Evolutionary conservation across 2,797 vertebrate species (phyloP).

Genomic region (Trachurus trachurus): DNA sequence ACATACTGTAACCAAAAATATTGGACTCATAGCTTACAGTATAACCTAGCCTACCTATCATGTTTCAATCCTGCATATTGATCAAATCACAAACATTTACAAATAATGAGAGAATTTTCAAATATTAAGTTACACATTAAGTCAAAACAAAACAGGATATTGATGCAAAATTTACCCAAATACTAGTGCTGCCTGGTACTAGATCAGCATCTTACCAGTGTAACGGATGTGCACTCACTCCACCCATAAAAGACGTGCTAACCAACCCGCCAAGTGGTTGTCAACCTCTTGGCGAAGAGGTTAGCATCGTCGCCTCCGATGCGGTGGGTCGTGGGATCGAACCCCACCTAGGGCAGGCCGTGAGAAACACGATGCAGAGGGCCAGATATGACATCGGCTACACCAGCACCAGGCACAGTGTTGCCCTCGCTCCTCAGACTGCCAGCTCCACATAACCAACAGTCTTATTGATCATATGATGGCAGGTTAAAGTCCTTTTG

Average conservation of each 20-base stretch:
- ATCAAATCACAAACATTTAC: too few species aligned
- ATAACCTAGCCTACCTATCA: not conserved
- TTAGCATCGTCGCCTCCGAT: too few species aligned
- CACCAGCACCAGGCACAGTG: conserved; percentile 1
- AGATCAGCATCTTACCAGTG: conserved; percentile 1
- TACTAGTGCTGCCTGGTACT: not conserved
- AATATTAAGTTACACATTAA: not conserved
- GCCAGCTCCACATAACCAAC: conserved; percentile 37
- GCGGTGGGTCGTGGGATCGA: too few species aligned
- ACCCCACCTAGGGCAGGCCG: too few species aligned
- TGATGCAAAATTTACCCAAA: not conserved
- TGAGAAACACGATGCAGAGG: too few species aligned
- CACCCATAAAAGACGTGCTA: too few species aligned
- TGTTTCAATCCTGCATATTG: too few species aligned
- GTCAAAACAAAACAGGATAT: not conserved
- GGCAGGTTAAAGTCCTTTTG: conserved; percentile 56
- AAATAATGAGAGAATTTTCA: not conserved
- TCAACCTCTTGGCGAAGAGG: too few species aligned
- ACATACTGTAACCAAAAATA: not conserved
- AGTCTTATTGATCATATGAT: conserved; percentile 70
- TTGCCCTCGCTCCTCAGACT: conserved; percentile 8
- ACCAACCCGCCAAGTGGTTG: too few species aligned
- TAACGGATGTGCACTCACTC: too few species aligned
- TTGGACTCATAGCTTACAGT: not conserved
- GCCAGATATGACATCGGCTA: too few species aligned